Conservation (phyloP, 2,797 vertebrate genomes). For the Mus minutoides region DNA sequence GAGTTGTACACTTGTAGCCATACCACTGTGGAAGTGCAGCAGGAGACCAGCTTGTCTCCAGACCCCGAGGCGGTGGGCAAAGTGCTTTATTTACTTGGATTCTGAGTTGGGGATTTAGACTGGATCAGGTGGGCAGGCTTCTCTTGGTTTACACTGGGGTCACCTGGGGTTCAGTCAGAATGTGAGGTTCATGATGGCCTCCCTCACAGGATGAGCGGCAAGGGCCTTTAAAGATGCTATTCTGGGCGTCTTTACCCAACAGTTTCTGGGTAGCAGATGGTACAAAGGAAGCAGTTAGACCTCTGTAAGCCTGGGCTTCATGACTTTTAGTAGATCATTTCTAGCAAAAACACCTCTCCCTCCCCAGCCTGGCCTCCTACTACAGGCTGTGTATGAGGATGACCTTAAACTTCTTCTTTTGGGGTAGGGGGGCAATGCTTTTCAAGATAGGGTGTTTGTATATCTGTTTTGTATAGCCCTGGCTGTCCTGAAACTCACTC, state of each 20-base stretch:
- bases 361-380: too few species aligned
- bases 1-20: neutral
- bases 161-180: neutral
- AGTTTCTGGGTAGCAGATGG: neutral
- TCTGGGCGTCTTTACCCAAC: neutral
- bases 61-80: too few species aligned
- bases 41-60: neutral
- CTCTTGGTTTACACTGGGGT: neutral
- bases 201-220: neutral
- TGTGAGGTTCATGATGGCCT: neutral
- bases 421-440: too few species aligned
- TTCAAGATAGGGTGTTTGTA: too few species aligned
- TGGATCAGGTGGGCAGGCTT: neutral
- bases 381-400: neutral
- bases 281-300: neutral
- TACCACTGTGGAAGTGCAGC: neutral
- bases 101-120: neutral
- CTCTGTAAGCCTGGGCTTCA: neutral
- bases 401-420: neutral
- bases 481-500: too few species aligned
- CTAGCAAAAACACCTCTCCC: neutral
- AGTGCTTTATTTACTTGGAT: neutral
- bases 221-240: neutral
- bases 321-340: neutral
- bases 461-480: too few species aligned